These are phyloP conservation scores for Aplochiton taeniatus DNA, from an alignment of 2,797 vertebrate species.

Conservation along the genomic window DNA sequence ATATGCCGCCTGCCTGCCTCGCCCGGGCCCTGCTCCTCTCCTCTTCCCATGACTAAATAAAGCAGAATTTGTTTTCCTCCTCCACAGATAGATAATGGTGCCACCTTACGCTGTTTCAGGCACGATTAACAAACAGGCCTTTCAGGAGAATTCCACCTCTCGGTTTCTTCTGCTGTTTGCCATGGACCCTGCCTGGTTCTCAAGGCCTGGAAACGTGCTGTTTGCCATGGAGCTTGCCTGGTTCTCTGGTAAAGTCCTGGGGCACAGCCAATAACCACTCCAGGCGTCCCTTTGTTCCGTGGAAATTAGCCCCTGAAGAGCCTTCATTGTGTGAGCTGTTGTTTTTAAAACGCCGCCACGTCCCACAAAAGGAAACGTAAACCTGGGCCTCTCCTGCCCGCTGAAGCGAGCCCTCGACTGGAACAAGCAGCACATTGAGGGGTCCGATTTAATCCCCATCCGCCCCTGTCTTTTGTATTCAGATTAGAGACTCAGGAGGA, in stretches of 20 bases:
- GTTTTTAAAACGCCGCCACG: conserved; percentile 70
- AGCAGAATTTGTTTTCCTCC: conserved; percentile 71
- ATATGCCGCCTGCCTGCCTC: conserved; percentile 65
- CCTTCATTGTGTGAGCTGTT: conserved; percentile 71
- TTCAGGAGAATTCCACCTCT: conserved; percentile 32
- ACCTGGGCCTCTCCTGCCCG: conserved; percentile 75
- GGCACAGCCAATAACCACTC: conserved; percentile 40
- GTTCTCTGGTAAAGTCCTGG: conserved; percentile 1
- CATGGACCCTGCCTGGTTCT: background rate
- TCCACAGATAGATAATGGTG: conserved; percentile 59
- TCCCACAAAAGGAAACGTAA: conserved; percentile 78
- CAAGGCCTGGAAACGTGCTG: no score
- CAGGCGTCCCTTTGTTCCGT: conserved; percentile 64
- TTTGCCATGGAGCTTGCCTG: conserved; percentile 4
- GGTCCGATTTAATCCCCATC: conserved; percentile 90
- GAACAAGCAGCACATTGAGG: conserved; percentile 84
- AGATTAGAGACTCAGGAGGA: conserved; percentile 94
- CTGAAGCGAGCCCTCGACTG: conserved; percentile 74
- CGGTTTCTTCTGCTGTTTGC: conserved; percentile 2
- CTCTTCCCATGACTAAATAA: conserved; percentile 74
- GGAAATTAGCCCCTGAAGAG: conserved; percentile 68
- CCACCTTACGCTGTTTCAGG: conserved; percentile 60
- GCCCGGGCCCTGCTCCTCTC: conserved; percentile 63
- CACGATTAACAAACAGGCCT: conserved; percentile 75
- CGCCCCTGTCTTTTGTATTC: conserved; percentile 88